Base-by-base conservation (phyloP, 2,113 vertebrate species). In the Hassar affinis region DNA sequence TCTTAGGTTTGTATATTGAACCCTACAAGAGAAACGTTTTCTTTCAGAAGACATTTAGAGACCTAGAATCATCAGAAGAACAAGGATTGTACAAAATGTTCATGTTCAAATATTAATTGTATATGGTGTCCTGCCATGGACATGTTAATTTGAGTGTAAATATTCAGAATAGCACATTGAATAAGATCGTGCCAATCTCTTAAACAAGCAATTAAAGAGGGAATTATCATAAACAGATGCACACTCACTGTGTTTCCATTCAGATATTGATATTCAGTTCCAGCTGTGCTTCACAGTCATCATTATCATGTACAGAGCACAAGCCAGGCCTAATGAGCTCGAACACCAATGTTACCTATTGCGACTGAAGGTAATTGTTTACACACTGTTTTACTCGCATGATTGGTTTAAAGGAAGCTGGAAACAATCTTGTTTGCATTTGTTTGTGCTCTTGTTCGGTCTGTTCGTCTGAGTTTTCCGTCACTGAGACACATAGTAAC, bases 351-450 rank as follows among this genome's bases (percentile, higher is more conserved):
- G 82, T 79, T 56, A 83, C 84, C 86, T 81, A 83, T 83, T 56
- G 47, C 74, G 64, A 84, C 75, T 88, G 81, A 78, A 80, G 69
- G 80, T 88, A 83, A 85, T 85, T 87, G 81, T 78, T 87, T 86
- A 75, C 81, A 86, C 74, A 84, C 69, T 76, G 75, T 80, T 79
- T 81, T 77, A 57, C 59, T 25, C 68, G 62, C 72, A 84, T 82
- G 68, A 72, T 78, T 81, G 64, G 54, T 82, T 82, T 77, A 69
- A 79, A 51, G 38, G 83, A 86, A 54, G 72, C 79, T 79, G 59
- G 57, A 56, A 80, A 82, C 83, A 78, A 77, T 78, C 69, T 71
- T 42, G 47, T 79, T 85, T 82, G 56, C 84, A 59, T 84, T 86
- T 42, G 74, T 75, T 85, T 56, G 22, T 6, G 59, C 47, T 64